A percentile compares a stretch with the other conserved stretches of the same genome.
phyloP scores from a whole-genome alignment of 2,113 vertebrate species.

The Synodontis membranacea region DNA sequence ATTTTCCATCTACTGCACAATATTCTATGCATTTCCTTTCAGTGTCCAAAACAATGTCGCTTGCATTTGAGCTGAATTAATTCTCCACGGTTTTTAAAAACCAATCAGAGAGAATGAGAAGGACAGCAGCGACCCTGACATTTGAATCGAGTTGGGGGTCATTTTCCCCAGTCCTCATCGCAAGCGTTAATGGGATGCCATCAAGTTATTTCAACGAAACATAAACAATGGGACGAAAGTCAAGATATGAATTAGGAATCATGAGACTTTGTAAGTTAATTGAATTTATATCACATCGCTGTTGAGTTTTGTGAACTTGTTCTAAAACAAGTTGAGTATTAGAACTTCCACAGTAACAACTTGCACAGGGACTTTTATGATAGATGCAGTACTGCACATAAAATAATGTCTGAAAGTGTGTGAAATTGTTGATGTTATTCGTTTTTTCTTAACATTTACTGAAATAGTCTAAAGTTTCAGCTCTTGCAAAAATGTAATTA shows the following conservation, averaged over 20 bases:
- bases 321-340: background rate
- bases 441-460: background rate
- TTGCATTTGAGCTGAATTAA: slow-evolving; percentile 21
- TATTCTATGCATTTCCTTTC: slow-evolving; percentile 2
- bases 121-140: background rate
- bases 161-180: slow-evolving; percentile 31
- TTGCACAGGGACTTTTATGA: background rate
- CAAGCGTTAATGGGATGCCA: slow-evolving; percentile 31
- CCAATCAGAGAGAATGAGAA: slow-evolving; percentile 13
- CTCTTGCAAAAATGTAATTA: background rate
- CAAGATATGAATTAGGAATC: slow-evolving; percentile 25
- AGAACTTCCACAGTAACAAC: background rate
- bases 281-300: background rate
- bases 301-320: background rate
- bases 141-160: slow-evolving; percentile 10
- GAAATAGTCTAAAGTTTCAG: background rate
- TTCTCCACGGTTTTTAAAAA: slow-evolving; percentile 20
- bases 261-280: slow-evolving; percentile 1
- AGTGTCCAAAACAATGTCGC: slow-evolving; percentile 9
- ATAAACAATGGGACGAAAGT: background rate
- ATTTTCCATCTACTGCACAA: background rate
- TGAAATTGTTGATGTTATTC: background rate
- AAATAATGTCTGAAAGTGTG: background rate
- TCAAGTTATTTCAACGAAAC: slow-evolving; percentile 35
- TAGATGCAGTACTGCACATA: background rate